phyloP scores from a whole-genome alignment of 2,797 vertebrate species.

The Megaceryle alcyon region DNA sequence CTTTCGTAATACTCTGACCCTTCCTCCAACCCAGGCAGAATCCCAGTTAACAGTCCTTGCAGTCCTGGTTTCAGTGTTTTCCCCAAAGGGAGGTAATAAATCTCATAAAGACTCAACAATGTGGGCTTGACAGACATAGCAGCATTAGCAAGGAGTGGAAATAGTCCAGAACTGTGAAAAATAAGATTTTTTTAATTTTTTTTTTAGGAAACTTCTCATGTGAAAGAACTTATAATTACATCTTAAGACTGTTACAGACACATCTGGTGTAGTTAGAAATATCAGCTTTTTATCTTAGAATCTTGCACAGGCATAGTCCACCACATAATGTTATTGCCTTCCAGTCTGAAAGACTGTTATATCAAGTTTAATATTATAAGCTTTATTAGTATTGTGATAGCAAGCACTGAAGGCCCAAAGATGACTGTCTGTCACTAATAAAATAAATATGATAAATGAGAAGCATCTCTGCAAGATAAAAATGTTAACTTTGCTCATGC shows the following conservation, averaged over 20 bases:
- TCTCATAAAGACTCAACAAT: constrained; percentile 94
- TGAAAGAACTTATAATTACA: neutral
- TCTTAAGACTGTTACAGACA: neutral
- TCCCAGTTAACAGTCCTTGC: constrained; percentile 95
- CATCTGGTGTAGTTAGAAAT: neutral
- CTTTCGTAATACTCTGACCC: constrained; percentile 98
- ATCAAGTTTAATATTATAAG: neutral
- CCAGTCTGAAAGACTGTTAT: neutral
- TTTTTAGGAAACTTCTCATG: neutral
- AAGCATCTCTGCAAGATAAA: neutral
- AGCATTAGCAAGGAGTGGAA: constrained; percentile 97
- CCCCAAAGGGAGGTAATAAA: constrained; percentile 95
- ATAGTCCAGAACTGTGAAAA: constrained; percentile 90
- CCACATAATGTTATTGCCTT: neutral
- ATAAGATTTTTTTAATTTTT: neutral
- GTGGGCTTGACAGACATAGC: constrained; percentile 99
- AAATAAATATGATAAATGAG: neutral
- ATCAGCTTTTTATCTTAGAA: neutral
- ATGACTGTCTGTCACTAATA: neutral
- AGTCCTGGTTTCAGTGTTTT: constrained; percentile 97
- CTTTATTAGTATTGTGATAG: neutral
- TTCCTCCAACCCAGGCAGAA: constrained; percentile 96
- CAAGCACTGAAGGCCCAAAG: neutral
- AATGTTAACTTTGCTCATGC: neutral
- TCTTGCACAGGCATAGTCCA: neutral